phyloP scores from a whole-genome alignment of 1,140 invertebrate genomes.

The Coelopa frigida region DNA sequence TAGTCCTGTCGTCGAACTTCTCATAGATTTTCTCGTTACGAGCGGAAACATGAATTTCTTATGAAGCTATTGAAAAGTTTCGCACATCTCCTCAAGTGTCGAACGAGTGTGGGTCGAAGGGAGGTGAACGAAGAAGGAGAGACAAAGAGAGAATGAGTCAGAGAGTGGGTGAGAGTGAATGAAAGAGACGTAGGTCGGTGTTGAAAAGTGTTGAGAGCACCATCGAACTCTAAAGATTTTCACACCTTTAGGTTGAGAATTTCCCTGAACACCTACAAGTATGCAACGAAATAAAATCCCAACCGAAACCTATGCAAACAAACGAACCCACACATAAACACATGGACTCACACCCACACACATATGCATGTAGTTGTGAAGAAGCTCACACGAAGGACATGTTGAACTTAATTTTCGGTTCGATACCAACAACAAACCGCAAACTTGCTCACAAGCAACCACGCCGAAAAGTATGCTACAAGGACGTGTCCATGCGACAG shows the following conservation, averaged over 20 bases:
- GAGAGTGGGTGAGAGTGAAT: too few relatives aligned
- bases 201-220: constrained; percentile 43
- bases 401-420: constrained; percentile 46
- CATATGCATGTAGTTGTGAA: not conserved
- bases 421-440: constrained; percentile 43
- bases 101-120: too few relatives aligned
- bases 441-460: constrained; percentile 14
- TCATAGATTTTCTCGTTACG: too few relatives aligned
- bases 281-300: constrained; percentile 44
- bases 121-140: too few relatives aligned
- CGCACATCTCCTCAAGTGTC: too few relatives aligned
- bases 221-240: constrained; percentile 45
- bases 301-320: constrained; percentile 44
- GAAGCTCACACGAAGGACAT: constrained; percentile 18
- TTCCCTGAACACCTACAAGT: constrained; percentile 26
- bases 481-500: too few relatives aligned
- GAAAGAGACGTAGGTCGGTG: too few relatives aligned
- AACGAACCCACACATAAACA: constrained; percentile 15
- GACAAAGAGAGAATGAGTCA: too few relatives aligned
- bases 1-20: too few relatives aligned
- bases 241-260: constrained; percentile 36
- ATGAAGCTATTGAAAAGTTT: too few relatives aligned
- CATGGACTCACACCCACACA: not conserved
- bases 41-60: too few relatives aligned
- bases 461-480: constrained; percentile 3